These are phyloP conservation scores for Rhopalosiphum padi DNA, from an alignment of 1,140 invertebrate species.

Conservation along the genomic window DNA sequence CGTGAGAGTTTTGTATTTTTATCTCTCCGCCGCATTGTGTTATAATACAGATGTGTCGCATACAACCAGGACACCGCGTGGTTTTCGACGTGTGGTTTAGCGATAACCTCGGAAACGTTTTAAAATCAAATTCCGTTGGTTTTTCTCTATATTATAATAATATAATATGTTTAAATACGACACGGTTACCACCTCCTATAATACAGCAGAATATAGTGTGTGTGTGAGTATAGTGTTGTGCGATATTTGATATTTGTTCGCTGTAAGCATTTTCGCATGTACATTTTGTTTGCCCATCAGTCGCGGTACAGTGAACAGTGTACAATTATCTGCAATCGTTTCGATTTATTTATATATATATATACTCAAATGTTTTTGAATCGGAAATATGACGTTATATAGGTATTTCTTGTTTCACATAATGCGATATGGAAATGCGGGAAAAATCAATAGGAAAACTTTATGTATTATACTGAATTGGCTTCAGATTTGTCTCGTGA, in stretches of 20 bases:
- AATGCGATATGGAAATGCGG: neutral
- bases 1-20: neutral
- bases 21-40: neutral
- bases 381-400: neutral
- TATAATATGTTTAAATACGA: no score
- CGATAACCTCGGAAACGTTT: neutral
- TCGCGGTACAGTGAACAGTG: neutral
- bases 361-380: neutral
- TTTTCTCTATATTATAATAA: no score
- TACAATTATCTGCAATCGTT: neutral
- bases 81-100: neutral
- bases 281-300: neutral
- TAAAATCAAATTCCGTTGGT: neutral
- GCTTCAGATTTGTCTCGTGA: slow-evolving; percentile 26
- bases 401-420: neutral
- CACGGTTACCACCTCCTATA: no score
- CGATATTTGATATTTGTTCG: neutral
- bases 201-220: no score
- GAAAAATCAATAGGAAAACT: slow-evolving; percentile 44
- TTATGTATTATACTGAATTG: slow-evolving; percentile 7
- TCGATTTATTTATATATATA: neutral
- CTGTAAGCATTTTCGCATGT: neutral
- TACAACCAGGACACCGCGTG: neutral
- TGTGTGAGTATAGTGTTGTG: no score
- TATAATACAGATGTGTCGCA: neutral